Evolutionary conservation across 2,113 vertebrate genomes (phyloP), one percentile per base, ranked within the genome.

Genomic region (Dasyprocta punctata): DNA sequence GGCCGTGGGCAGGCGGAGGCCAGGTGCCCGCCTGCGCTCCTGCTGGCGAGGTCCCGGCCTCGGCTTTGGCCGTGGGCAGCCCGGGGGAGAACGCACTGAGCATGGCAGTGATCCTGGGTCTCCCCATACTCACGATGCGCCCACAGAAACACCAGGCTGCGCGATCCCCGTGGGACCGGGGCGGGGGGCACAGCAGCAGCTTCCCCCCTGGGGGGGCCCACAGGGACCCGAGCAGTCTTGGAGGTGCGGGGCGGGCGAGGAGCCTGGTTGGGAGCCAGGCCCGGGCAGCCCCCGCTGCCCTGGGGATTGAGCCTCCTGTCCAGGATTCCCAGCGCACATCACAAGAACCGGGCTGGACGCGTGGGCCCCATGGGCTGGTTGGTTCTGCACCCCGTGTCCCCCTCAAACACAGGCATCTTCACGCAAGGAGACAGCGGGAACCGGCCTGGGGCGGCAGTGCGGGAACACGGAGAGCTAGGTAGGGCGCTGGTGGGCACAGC

Each of bases 81-180:
- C 69, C 63, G 47, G 81, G 0, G 0, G 83, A 94, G 96, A 60
- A 36, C 0, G 77, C 0, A 7, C 1, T 26, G 20, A 97, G 60
- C 77, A 7, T 5, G 38, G 82, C 81, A 75, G n/a, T 9, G 47
- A 20, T 61, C 60, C 77, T n/a, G 52, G 96, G 81, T 49, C 10
- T 38, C 69, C 56, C 19, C 4, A 9, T 33, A 20, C 54, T 83
- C 96, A 92, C 90, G 95, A 83, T 86, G 93, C 93, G 41, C 86
- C 6, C 0, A 20, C 0, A 56, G 52, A 86, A 65, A 0, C 84
- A 12, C n/a, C 19, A 90, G 92, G 96, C 91, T 1, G 67, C 69
- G 0, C 2, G 86, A 14, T 71, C 80, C 77, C 63, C 9, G 7
- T 0, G 75, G 17, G 47, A 81, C n/a, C n/a, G n/a, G n/a, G n/a